These are phyloP conservation scores for Botia almorhae DNA, from an alignment of 2,797 vertebrate species.

Conservation along the genomic window DNA sequence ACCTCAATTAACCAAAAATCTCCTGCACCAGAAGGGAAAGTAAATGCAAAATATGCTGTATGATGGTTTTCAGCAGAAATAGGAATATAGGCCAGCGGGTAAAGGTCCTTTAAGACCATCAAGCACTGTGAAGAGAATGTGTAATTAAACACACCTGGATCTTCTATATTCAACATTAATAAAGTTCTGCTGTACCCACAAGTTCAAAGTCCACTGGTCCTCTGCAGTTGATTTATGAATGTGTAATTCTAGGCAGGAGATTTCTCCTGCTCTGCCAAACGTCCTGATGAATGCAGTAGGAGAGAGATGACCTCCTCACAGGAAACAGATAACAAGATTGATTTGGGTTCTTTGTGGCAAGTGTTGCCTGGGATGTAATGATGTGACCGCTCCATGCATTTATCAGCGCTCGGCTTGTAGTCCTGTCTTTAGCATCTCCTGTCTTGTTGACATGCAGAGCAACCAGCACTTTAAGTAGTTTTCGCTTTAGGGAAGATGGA, in stretches of 20 bases:
- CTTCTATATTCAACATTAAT: constrained; percentile 9
- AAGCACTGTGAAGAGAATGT: background rate
- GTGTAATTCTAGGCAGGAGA: constrained; percentile 23
- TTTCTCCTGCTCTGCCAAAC: constrained; percentile 22
- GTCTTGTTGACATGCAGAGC: constrained; percentile 49
- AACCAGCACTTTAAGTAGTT: constrained; percentile 8
- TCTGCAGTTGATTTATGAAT: constrained; percentile 31
- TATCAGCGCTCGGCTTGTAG: constrained; percentile 42
- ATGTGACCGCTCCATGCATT: constrained; percentile 40
- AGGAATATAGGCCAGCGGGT: background rate
- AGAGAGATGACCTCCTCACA: constrained; percentile 44
- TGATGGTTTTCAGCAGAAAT: background rate
- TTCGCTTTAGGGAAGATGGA: constrained; percentile 5
- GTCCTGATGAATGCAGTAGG: constrained; percentile 33
- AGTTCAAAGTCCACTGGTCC: constrained; percentile 9
- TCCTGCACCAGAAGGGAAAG: background rate
- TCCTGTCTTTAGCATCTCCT: constrained; percentile 26
- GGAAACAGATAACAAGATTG: constrained; percentile 50
- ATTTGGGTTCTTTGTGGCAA: constrained; percentile 46
- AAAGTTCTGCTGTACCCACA: background rate
- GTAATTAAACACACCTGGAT: constrained; percentile 8
- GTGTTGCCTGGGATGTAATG: constrained; percentile 32
- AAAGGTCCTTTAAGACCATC: background rate
- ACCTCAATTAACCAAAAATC: background rate
- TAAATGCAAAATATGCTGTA: too few relatives aligned